Base-by-base conservation (phyloP, 2,888 invertebrate species). In the Andrena marginata region DNA sequence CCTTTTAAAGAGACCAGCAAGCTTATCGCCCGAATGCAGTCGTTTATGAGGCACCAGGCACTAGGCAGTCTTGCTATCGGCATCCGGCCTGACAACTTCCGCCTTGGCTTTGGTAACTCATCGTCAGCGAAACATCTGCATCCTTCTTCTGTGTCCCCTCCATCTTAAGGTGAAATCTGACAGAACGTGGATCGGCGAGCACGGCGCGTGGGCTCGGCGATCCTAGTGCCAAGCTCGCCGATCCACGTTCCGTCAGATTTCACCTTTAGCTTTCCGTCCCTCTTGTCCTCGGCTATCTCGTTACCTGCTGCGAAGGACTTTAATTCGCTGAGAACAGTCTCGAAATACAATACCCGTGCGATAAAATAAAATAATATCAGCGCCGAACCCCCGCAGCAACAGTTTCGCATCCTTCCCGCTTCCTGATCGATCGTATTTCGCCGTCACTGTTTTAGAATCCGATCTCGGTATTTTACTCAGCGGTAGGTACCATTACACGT, bases 1-100 rank as follows among this genome's bases (percentile, higher is more conserved):
- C 26, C 26, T 62, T 62, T 62, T 35, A 20, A 62, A 20, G 20
- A 62, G 20, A 35, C 62, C 33, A n/a, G 20, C 10, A 23, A 62
- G n/a, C n/a, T 88, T 84, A 80, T 88, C 77, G 79, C 72, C 60
- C 63, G 73, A 84, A 84, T 59, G 75, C 70, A 76, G 70, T 77
- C 77, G 77, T 87, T 82, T 87, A 87, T 70, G 64, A 77, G 78
- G 68, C 73, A 71, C 65, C 78, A 67, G 74, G 68, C 73, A 71
- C 65, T 77, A 67, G 74, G 62, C 74, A 69, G 74, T 69, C 82
- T 85, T 79, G 72, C 80, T 86, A 87, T 87, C 87, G 87, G 65
- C 82, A 86, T 87, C 87, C 87, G 87, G 85, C 75, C 85, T 35
- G 74, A 82, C 84, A 77, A 79, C 82, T 88, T 88, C 89, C 89